Percentiles rank a stretch among this genome's conserved stretches.
Conservation (phyloP, 2,113 vertebrate species). For the Chelonoidis abingdonii region DNA sequence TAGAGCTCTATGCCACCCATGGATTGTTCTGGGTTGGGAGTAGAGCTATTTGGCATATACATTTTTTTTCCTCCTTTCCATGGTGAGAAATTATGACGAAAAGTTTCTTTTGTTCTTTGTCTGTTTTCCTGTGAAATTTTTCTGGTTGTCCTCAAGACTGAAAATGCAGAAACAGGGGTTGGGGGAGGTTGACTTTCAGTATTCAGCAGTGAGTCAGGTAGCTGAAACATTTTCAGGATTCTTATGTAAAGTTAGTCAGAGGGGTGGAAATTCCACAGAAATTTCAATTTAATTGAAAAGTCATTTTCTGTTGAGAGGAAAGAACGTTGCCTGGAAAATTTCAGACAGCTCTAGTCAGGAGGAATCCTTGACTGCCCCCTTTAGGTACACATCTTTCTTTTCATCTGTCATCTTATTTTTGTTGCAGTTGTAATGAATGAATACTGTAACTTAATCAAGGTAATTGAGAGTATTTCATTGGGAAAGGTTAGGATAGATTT, state of each 20-base stretch:
- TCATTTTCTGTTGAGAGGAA: rapidly evolving
- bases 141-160: neutral
- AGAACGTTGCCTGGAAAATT: neutral
- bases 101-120: neutral
- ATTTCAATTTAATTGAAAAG: neutral
- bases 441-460: constrained; percentile 28
- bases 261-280: neutral
- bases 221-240: neutral
- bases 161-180: neutral
- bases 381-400: neutral
- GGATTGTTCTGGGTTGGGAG: neutral
- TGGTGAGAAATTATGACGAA: neutral
- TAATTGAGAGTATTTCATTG: constrained; percentile 58
- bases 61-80: neutral
- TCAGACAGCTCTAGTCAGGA: neutral
- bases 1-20: too few species aligned
- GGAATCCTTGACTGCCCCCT: neutral
- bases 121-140: neutral
- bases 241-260: neutral
- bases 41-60: neutral
- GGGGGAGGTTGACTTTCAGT: neutral
- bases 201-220: too few species aligned
- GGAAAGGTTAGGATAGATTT: constrained; percentile 20
- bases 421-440: neutral
- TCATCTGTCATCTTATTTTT: neutral